Base-by-base conservation (phyloP, 2,888 invertebrate genomes). In the Timandra comae region DNA sequence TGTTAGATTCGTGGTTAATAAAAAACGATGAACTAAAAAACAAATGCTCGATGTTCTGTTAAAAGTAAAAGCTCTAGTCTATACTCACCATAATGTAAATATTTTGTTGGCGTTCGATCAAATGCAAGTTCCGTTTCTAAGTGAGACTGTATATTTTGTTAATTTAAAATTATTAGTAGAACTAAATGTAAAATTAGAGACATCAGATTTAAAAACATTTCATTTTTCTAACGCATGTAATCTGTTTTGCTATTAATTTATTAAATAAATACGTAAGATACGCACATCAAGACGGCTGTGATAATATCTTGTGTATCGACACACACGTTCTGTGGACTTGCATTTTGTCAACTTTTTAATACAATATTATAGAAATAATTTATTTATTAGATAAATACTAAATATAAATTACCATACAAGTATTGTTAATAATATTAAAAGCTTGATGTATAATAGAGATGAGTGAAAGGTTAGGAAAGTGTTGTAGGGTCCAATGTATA, bases 271-370 rank as follows among this genome's bases (percentile, higher is more conserved):
- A 60, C 49, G 48, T 43, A 52, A 56, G 49, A 66, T 56, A 64
- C 75, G 79, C 80, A 80, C 81, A 84, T 81, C 77, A 78, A 69
- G 51, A 63, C 61, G 84, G 84, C 84, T 84, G 84, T 84, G 84
- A 85, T 80, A 80, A 65, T 58, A 62, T 57, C 60, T 55, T 65
- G 64, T 70, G 64, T 71, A 40, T 34, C 41, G 34, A 43, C n/a
- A n/a, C n/a, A 52, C 47, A 47, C 46, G 45, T 52, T 43, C 39
- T 29, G n/a, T 43, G 53, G 72, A 66, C 71, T 75, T 64, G 64
- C 62, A 62, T 74, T 70, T 65, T 63, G 62, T 59, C 62, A 57
- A 59, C 60, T 63, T 65, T 69, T 63, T 55, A 62, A 31, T n/a
- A 40, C 52, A 22, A 22, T n/a, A 24, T 11, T 43, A 44, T 49